These are phyloP conservation scores for Nilaparvata lugens DNA, from an alignment of 1,140 invertebrate genomes.

Conservation along the genomic window DNA sequence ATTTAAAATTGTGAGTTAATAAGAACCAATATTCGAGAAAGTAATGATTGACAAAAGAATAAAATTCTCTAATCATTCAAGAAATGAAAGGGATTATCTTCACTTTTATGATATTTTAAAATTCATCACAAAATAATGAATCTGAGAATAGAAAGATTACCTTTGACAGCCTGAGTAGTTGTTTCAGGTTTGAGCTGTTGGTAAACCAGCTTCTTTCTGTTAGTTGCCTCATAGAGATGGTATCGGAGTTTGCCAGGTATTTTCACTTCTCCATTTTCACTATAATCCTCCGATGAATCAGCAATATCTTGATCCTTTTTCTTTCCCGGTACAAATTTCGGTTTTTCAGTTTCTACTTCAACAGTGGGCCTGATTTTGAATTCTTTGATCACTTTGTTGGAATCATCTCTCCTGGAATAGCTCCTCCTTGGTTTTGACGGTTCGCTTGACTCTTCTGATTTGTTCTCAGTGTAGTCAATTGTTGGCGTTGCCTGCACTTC, in stretches of 20 bases:
- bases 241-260: constrained; percentile 17
- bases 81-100: too few species aligned
- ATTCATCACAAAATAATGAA: too few species aligned
- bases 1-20: too few species aligned
- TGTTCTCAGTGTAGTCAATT: neutral
- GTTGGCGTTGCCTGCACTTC: neutral
- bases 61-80: too few species aligned
- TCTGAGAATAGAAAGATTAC: neutral
- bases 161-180: constrained; percentile 1
- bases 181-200: constrained; percentile 7
- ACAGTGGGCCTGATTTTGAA: neutral
- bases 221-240: constrained; percentile 13
- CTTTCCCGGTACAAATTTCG: neutral
- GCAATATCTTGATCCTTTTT: neutral
- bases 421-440: neutral
- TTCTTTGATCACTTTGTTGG: neutral
- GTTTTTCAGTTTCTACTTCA: neutral
- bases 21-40: too few species aligned
- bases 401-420: constrained; percentile 2
- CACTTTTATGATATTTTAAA: too few species aligned
- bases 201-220: neutral
- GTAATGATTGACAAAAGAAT: too few species aligned
- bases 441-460: neutral
- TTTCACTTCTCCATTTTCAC: constrained; percentile 7
- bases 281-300: neutral